These are phyloP conservation scores for Lycaon pictus DNA, from an alignment of 2,113 vertebrate species.

Conservation along the genomic window DNA sequence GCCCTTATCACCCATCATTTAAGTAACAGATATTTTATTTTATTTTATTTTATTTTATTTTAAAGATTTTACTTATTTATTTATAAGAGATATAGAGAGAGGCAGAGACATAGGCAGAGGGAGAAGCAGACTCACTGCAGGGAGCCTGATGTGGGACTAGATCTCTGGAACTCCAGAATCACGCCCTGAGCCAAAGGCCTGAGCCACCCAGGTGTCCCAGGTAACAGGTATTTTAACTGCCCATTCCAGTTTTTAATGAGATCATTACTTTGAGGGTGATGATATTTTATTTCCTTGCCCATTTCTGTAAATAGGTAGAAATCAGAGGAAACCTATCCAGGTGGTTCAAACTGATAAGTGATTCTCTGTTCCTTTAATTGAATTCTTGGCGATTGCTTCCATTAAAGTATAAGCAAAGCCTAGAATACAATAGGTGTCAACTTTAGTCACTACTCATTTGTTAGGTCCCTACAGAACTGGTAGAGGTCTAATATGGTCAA, in stretches of 20 bases:
- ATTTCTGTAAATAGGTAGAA: not conserved
- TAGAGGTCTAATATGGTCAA: not conserved
- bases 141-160: no score
- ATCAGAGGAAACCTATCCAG: not conserved
- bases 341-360: not conserved
- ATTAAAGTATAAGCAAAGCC: not conserved
- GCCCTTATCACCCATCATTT: not conserved
- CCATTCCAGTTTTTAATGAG: conserved; percentile 2
- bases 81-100: no score
- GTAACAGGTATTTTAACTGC: not conserved
- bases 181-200: no score
- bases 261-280: not conserved
- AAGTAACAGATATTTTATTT: not conserved
- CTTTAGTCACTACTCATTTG: not conserved
- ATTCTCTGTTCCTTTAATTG: not conserved
- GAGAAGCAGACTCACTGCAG: no score
- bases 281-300: conserved; percentile 38
- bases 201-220: no score
- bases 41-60: not conserved
- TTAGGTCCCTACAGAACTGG: not conserved
- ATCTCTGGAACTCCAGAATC: no score
- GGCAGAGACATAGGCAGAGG: no score
- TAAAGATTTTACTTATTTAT: no score
- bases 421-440: not conserved
- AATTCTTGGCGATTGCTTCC: conserved; percentile 9